Base-by-base conservation (phyloP, 1,140 invertebrate genomes). In the Neomicropteryx cornuta region DNA sequence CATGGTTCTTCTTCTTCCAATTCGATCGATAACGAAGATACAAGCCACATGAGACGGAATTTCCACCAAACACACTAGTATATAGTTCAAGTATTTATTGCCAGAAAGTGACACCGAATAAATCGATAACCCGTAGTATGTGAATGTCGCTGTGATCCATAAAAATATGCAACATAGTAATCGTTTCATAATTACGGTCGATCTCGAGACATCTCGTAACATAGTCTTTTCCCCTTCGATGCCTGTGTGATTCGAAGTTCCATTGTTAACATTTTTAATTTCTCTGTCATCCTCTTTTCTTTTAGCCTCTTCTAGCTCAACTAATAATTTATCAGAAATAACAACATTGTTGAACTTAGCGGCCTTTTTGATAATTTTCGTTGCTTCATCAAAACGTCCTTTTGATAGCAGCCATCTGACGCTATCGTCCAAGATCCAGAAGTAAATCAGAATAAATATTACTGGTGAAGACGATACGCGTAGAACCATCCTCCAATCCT, bases 121-220 rank as follows among this genome's bases (percentile, higher is more conserved):
- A n/a, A 89, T 72, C 0, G 83, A 83, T 11, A 91, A 49, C 2
- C 85, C 87, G 49, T 88, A 90, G 50, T 87, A 91, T 3, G 87
- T 75, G 40, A 88, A 73, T 0, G 79, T 76, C 46, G 78, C 78
- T 0, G 79, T 78, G 29, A 81, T 64, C 81, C 78, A 87, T 49
- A 74, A 73, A 51, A 82, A 76, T 21, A 72, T 79, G 34, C 80
- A 78, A 18, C 76, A 74, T 2, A 78, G 45, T 28, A 84, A 55
- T 31, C 81, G 68, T 50, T 76, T 71, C 57, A 81, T 60, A 39
- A 78, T 73, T 14, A 73, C 71, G 33, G 61, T 60, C 0, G 78
- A 68, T 38, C 72, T 72, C 20, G 80, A 60, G 4, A 73, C 62
- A 42, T 68, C 51, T 14, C 46, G 41, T 11, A 70, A 54, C 1